phyloP scores from a whole-genome alignment of 2,113 vertebrate genomes.

The Pyxicephalus adspersus region DNA sequence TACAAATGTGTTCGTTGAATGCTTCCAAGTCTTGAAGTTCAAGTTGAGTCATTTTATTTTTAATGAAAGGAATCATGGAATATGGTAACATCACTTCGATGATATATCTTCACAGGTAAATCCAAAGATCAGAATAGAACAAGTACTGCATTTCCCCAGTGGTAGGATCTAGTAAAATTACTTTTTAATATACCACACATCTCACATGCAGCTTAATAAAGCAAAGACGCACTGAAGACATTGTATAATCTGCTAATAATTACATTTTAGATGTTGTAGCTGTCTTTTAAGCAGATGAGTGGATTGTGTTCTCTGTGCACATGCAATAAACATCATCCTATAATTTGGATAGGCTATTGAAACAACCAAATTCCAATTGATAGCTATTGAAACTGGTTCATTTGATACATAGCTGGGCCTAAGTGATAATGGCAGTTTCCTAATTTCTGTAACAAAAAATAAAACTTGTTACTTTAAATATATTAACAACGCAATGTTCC shows the following conservation, averaged over 20 bases:
- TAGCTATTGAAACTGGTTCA: slow-evolving; percentile 32
- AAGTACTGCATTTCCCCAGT: slow-evolving; percentile 42
- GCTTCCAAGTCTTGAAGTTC: not conserved
- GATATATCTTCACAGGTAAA: slow-evolving; percentile 66
- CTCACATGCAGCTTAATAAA: slow-evolving; percentile 62
- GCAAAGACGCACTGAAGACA: slow-evolving; percentile 62
- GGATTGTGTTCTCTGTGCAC: slow-evolving; percentile 19
- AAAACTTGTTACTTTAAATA: slow-evolving; percentile 38
- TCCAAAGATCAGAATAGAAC: slow-evolving; percentile 60
- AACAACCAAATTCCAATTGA: slow-evolving; percentile 56
- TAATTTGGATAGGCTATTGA: slow-evolving; percentile 54
- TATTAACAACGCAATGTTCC: slow-evolving; percentile 27
- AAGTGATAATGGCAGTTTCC: slow-evolving; percentile 44
- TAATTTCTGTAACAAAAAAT: slow-evolving; percentile 45
- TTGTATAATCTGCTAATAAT: slow-evolving; percentile 68
- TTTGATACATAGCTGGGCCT: slow-evolving; percentile 22
- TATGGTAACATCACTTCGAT: slow-evolving; percentile 61
- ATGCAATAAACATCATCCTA: slow-evolving; percentile 42
- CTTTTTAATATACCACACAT: slow-evolving; percentile 64
- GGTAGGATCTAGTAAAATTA: slow-evolving; percentile 61
- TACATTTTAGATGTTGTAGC: slow-evolving; percentile 68
- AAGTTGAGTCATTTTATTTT: slow-evolving; percentile 9
- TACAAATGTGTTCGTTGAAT: not conserved
- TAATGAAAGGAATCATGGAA: slow-evolving; percentile 53
- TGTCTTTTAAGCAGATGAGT: slow-evolving; percentile 60